phyloP scores from a whole-genome alignment of 1,140 invertebrate genomes.

The Ceratosolen fusciceps region DNA sequence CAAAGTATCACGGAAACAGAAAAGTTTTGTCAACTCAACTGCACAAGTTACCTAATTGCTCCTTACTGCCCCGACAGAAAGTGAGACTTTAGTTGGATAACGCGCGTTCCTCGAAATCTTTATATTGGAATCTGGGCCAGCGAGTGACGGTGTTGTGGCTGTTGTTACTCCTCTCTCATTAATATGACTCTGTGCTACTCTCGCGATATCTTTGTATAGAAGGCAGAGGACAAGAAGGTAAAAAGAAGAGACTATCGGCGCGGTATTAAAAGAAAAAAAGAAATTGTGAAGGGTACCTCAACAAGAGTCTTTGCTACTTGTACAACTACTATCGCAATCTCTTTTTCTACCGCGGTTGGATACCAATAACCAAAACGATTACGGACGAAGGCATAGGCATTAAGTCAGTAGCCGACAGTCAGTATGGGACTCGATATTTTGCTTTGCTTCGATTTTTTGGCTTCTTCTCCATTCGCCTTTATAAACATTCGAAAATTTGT shows the following conservation, averaged over 20 bases:
- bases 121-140: slow-evolving; percentile 40
- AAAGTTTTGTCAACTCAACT: slow-evolving; percentile 9
- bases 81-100: slow-evolving; percentile 45
- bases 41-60: slow-evolving; percentile 42
- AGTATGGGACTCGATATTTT: neutral
- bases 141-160: neutral
- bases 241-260: neutral
- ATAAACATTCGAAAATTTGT: slow-evolving; percentile 12
- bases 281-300: no score
- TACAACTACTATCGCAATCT: no score
- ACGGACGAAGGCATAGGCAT: no score
- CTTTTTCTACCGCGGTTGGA: no score
- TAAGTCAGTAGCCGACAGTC: neutral
- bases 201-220: neutral
- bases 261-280: neutral
- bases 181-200: slow-evolving; percentile 18
- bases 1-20: slow-evolving; percentile 22
- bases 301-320: no score
- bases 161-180: slow-evolving; percentile 20
- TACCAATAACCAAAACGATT: no score
- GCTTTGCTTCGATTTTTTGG: neutral
- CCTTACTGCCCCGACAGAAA: slow-evolving; percentile 32
- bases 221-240: neutral
- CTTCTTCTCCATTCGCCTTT: slow-evolving; percentile 6
- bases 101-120: slow-evolving; percentile 21